Base-by-base conservation (phyloP, 2,113 vertebrate species). In the Salvelinus alpinus region DNA sequence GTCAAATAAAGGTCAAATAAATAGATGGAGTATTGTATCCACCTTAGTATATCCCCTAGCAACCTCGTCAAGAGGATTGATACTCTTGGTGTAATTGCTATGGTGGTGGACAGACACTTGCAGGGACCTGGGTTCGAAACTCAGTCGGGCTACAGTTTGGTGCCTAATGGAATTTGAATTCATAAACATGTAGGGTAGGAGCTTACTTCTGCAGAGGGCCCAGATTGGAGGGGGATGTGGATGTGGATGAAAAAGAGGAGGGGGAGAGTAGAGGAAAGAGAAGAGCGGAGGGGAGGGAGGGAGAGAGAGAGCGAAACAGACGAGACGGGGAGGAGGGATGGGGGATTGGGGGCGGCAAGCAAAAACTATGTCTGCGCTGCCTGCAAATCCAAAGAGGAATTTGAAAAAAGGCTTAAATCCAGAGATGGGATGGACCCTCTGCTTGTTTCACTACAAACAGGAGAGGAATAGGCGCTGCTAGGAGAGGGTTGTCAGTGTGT, bases 351-450 rank as follows among this genome's bases (percentile, higher is more conserved):
- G 88, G 89, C 76, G 82, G 83, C 83, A 86, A 78, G 87, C 87
- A 16, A 86, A 88, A 82, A 88, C 88, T 84, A 84, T 82, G 88
- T 86, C 85, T 91, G 89, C 76, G 78, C 51, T 18, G 16, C 51
- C 87, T 85, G 88, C 88, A 90, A 92, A 90, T 92, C 89, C 91
- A 89, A 88, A 77, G 88, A 91, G 83, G 91, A 91, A 87, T 93
- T 92, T 89, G 38, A 44, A 44, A 87, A 48, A 94, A 95, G 93
- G 90, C 88, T 81, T 89, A 82, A 88, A 90, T 89, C 91, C 90
- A 86, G 87, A 89, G 89, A 54, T 7, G 4, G 14, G 3, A 54
- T 54, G 51, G 79, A 72, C 85, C 85, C 82, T 87, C 73, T 78
- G 77, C 76, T 78, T 76, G 75, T 79, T 82, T 80, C 82, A 80